Percentiles rank a stretch among this genome's conserved stretches.
Conservation (phyloP, 2,797 vertebrate species). For the Cheirogaleus major region DNA sequence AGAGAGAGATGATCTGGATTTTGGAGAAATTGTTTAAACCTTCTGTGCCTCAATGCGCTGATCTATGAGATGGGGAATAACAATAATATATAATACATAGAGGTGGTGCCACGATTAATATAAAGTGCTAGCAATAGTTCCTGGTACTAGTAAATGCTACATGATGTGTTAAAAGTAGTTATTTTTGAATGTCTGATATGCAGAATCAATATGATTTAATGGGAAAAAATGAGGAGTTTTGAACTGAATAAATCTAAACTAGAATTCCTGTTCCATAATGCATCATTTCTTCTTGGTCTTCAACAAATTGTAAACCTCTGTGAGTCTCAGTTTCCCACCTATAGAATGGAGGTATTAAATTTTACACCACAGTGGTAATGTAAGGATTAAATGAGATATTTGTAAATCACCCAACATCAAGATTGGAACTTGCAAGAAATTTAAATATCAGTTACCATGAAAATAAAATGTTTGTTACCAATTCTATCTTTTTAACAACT, state of each 20-base stretch:
- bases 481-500: background rate
- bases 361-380: background rate
- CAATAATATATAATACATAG: background rate
- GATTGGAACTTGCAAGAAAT: background rate
- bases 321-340: background rate
- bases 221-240: background rate
- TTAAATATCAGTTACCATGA: background rate
- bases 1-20: background rate
- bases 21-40: background rate
- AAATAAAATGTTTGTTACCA: background rate
- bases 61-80: background rate
- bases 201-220: background rate
- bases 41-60: background rate
- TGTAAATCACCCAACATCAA: background rate
- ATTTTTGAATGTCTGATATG: background rate
- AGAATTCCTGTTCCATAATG: background rate
- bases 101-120: background rate
- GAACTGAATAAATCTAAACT: background rate
- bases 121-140: background rate
- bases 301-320: background rate
- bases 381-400: background rate
- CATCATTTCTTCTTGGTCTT: background rate
- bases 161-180: background rate
- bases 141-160: background rate
- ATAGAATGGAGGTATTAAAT: background rate